Conservation (phyloP, 2,797 vertebrate genomes). For the Denticeps clupeoides region DNA sequence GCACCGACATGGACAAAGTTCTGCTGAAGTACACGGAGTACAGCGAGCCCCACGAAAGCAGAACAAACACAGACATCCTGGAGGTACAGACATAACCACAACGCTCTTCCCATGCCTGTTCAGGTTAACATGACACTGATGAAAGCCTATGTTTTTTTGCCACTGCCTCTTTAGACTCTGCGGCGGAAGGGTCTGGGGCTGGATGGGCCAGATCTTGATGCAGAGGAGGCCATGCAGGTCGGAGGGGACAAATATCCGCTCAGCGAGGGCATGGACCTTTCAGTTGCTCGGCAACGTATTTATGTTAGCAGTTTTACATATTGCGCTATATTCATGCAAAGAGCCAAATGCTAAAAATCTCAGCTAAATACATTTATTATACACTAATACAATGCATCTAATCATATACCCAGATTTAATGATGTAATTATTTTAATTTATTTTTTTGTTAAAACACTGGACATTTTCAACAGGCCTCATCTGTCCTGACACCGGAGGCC, state of each 20-base stretch:
- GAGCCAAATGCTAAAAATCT: no score
- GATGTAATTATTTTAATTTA: no score
- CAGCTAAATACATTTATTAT: no score
- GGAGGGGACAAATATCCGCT: constrained; percentile 56
- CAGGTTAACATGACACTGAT: neutral
- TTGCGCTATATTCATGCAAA: constrained; percentile 11
- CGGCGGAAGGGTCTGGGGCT: constrained; percentile 79
- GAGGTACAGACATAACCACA: constrained; percentile 45
- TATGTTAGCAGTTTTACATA: no score
- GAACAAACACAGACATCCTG: constrained; percentile 86
- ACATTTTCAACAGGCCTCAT: constrained; percentile 47
- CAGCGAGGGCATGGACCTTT: constrained; percentile 65
- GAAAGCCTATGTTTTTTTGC: neutral
- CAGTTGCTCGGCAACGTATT: constrained; percentile 63
- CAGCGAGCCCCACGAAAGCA: constrained; percentile 91
- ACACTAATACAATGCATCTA: no score
- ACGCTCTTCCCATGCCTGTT: neutral
- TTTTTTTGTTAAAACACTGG: neutral
- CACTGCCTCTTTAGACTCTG: constrained; percentile 61
- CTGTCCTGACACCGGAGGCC: constrained; percentile 59
- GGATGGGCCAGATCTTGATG: constrained; percentile 69
- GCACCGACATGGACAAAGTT: constrained; percentile 92
- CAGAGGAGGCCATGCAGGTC: constrained; percentile 58
- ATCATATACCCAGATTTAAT: no score
- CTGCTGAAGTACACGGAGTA: constrained; percentile 94